phyloP scores from a whole-genome alignment of 2,113 vertebrate genomes.

The Azemiops feae region DNA sequence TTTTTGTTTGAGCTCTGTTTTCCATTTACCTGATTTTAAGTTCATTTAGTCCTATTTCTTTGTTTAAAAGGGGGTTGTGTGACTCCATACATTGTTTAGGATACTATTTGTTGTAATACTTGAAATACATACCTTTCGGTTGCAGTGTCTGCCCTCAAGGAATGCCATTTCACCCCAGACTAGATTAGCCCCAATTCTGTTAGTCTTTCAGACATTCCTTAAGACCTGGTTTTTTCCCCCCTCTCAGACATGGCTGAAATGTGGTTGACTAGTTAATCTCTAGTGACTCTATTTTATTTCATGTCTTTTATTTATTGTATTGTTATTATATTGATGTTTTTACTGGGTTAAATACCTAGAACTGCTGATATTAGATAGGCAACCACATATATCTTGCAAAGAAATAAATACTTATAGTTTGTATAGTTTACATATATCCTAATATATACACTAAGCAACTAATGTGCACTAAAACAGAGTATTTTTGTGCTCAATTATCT shows the following conservation, averaged over 20 bases:
- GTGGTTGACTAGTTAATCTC: not conserved
- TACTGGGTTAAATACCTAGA: not conserved
- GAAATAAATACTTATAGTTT: not conserved
- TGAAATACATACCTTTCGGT: not conserved
- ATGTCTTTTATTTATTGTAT: not conserved
- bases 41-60: not conserved
- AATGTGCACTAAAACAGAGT: not conserved
- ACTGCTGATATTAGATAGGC: not conserved
- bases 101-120: not conserved
- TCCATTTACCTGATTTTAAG: not conserved
- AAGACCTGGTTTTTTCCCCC: fast-evolving
- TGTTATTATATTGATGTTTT: not conserved
- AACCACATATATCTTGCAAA: not conserved
- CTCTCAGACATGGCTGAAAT: not conserved
- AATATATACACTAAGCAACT: not conserved
- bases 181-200: not conserved
- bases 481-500: not conserved
- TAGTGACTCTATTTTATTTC: not conserved
- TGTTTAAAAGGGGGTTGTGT: not conserved
- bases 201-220: not conserved
- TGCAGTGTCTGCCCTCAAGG: not conserved
- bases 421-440: not conserved
- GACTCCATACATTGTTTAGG: not conserved
- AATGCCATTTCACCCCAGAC: not conserved
- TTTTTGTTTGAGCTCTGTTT: not conserved